A percentile compares a stretch with the other conserved stretches of the same genome.
Evolutionary conservation across 2,888 invertebrate genomes (phyloP).

Genomic region (Chalcosyrphus nemorum): DNA sequence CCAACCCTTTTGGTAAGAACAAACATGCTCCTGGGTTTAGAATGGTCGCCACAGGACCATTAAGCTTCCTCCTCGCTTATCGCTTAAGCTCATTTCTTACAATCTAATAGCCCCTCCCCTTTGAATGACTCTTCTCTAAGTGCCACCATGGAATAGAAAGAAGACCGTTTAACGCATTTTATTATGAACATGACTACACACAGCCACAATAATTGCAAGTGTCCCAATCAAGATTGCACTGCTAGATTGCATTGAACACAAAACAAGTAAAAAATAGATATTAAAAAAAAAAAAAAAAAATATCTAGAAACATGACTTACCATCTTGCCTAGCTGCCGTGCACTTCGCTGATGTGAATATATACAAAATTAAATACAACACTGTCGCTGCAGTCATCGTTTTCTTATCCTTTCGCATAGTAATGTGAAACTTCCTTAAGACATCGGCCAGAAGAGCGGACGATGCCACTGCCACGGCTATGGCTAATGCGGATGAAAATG

Average conservation of each 20-base stretch:
- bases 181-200: conserved; percentile 12
- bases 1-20: no score
- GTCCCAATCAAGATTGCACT: conserved; percentile 29
- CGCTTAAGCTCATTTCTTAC: no score
- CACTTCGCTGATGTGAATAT: conserved; percentile 70
- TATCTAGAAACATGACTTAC: conserved; percentile 55
- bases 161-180: conserved; percentile 7
- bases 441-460: conserved; percentile 52
- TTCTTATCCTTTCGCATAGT: conserved; percentile 71
- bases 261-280: not conserved
- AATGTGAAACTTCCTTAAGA: conserved; percentile 68
- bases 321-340: conserved; percentile 72
- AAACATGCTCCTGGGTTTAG: no score
- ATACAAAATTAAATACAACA: conserved; percentile 73
- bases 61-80: no score
- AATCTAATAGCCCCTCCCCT: no score
- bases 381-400: conserved; percentile 68
- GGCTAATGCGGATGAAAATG: conserved; percentile 65
- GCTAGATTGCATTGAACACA: not conserved
- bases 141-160: no score
- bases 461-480: conserved; percentile 35
- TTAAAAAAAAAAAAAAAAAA: not conserved
- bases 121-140: no score
- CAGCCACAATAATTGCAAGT: not conserved
- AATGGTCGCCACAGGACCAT: no score